These are phyloP conservation scores for Aphodius granarius DNA, from an alignment of 2,888 invertebrate genomes.

Conservation along the genomic window DNA sequence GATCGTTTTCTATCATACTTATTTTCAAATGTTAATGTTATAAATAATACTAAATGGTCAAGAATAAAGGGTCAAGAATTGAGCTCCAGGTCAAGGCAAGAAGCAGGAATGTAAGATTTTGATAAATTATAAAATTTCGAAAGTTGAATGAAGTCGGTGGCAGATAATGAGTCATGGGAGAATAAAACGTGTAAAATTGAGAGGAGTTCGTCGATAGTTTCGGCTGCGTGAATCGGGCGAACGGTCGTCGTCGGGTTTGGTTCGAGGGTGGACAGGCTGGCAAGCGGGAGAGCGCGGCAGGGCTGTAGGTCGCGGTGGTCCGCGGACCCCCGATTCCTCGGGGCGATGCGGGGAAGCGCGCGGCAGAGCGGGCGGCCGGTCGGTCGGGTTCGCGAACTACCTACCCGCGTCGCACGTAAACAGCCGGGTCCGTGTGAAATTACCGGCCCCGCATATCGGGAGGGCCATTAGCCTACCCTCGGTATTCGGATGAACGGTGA, in stretches of 20 bases:
- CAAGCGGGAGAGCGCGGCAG: constrained; percentile 27
- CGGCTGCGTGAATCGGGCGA: constrained; percentile 31
- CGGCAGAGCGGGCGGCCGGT: constrained; percentile 27
- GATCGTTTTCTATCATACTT: no score
- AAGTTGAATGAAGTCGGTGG: no score
- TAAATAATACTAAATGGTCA: no score
- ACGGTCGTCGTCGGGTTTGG: constrained; percentile 34
- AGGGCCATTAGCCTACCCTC: constrained; percentile 37
- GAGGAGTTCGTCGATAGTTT: constrained; percentile 25
- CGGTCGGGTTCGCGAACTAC: constrained; percentile 42
- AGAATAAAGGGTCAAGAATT: no score
- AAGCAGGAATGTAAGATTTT: no score
- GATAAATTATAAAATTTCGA: no score
- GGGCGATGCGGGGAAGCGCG: constrained; percentile 25
- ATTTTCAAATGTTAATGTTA: no score
- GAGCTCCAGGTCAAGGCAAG: no score
- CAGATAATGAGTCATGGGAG: background rate
- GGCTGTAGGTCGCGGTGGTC: constrained; percentile 31
- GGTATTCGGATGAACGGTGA: constrained; percentile 42
- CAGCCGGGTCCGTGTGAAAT: constrained; percentile 43
- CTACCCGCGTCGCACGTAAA: constrained; percentile 40
- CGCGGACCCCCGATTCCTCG: constrained; percentile 33
- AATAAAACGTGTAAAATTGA: background rate
- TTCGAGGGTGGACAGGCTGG: constrained; percentile 40
- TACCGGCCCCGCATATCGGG: constrained; percentile 41